Evolutionary conservation across 37 sponge, comb jelly and placozoan genomes (phyloP), one percentile per base, ranked within the genome.

Genomic region (Ephydatia muelleri): DNA sequence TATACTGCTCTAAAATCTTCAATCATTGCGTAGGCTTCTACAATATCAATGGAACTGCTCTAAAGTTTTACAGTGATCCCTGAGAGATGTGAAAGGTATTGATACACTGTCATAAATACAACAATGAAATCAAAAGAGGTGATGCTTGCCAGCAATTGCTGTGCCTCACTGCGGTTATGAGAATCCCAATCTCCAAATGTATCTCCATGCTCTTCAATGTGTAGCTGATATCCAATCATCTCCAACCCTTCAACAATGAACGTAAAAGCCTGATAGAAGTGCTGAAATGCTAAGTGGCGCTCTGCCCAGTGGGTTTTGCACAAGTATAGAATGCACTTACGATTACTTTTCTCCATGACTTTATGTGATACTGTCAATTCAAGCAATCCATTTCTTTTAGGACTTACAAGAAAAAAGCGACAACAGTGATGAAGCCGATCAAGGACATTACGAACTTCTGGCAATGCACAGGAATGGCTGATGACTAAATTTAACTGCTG

Each of bases 221-320:
- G 80, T 13, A 32, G 39, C 49, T 64, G 28, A 34, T 48, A 80
- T n/a, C 81, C 75, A 33, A 80, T 80, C 37, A 80, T 49, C 65
- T 86, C 38, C 2, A 86, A 65, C 13, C 80, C 80, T 37, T 79
- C 73, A 28, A 86, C 65, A 70, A 86, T 86, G 73, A 80, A 72
- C 28, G 27, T 37, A 48, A 68, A 86, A 3, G 75, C 38, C 43
- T 82, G 88, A 39, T 88, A 82, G 70, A 82, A 88, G 64, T 88
- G 88, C 69, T 87, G 88, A 67, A 76, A 88, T 40, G 88, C 88
- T 67, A 22, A 66, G 34, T 87, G 87, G 1, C 76, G 67, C 68
- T 87, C 87, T 72, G 83, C 83, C 90, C 85, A 89, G 22, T 76
- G 68, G 25, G 90, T 84, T 49, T 75, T 84, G 75, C 77, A 84